Evolutionary conservation across 2,888 invertebrate genomes (phyloP).

Genomic region (Phalangium opilio): DNA sequence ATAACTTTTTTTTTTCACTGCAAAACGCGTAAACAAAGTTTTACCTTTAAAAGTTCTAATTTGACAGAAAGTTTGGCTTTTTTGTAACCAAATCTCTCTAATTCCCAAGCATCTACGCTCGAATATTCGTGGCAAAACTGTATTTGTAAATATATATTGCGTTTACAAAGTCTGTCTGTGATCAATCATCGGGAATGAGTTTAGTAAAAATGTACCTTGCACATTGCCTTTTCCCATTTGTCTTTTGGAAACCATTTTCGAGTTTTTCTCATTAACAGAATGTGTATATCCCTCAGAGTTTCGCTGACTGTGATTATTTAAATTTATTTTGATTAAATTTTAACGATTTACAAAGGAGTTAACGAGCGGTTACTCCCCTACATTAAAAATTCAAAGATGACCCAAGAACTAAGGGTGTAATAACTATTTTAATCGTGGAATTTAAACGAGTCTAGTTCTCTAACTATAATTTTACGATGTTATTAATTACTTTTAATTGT

Average conservation of each 20-base stretch:
- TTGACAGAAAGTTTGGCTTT: conserved; percentile 76
- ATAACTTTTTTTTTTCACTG: background rate
- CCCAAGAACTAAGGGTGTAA: too few relatives aligned
- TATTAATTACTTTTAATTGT: too few relatives aligned
- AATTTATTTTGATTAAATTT: too few relatives aligned
- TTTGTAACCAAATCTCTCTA: conserved; percentile 88
- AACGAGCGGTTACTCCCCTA: too few relatives aligned
- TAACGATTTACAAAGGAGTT: too few relatives aligned
- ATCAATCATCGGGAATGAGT: too few relatives aligned
- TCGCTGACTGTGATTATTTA: conserved; percentile 53
- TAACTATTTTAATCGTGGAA: too few relatives aligned
- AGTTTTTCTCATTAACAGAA: conserved; percentile 64
- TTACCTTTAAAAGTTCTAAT: conserved; percentile 74
- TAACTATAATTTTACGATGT: too few relatives aligned
- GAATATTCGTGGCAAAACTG: conserved; percentile 73
- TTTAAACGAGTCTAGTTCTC: too few relatives aligned
- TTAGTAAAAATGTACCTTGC: conserved; percentile 38
- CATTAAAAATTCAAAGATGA: too few relatives aligned
- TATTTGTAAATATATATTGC: too few relatives aligned
- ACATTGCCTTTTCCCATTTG: conserved; percentile 76
- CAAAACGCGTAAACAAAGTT: conserved; percentile 8
- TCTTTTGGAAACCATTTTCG: conserved; percentile 36
- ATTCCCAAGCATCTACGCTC: conserved; percentile 86
- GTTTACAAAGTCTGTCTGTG: too few relatives aligned
- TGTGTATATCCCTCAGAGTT: conserved; percentile 67